Base-by-base conservation (phyloP, 2,797 vertebrate species). In the Echeneis naucrates region DNA sequence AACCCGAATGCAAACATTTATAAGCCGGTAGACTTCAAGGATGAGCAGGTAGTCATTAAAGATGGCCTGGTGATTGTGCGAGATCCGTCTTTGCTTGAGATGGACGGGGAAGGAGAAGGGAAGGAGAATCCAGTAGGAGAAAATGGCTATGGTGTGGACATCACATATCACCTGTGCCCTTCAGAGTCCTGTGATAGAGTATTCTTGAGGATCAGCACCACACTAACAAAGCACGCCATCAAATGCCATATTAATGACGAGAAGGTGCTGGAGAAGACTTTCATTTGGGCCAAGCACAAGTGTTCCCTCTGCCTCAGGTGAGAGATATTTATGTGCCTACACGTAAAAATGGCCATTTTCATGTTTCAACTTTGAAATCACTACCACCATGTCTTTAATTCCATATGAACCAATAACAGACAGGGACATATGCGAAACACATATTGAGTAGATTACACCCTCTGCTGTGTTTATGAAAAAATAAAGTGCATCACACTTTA, bases 271-370 rank as follows among this genome's bases (percentile, higher is more conserved):
- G 95, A 97, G 72, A 96, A 96, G 54, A 94, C 96, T 45, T 97
- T 96, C 91, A 90, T 94, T 26, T 97, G 95, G 95, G 92, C 95
- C 87, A 97, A 97, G 82, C 95, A 95, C 84, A 98, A 96, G 88
- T 98, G 97, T 75, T 91, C 92, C 10, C 93, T 96, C 72, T 98
- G 97, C 84, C 84, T 94, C 88, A 95, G 97, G 93, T 93, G 78
- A 95, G 92, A 56, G 27, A 57, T 2, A 23, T 23, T 40, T 33
- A 44, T 17, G 7, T 17, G 16, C 23, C 2, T 23, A n/a, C 4
- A 35, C n/a, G 53, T 57, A 12, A 45, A 37, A 0, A 0, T 40
- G 17, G 13, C 44, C 19, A 45, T n/a, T 10, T 45, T 45, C 19
- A 45, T 19, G 9, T 45, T n/a, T n/a, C n/a, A n/a, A n/a, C n/a